These are phyloP conservation scores for Eledona agricola DNA, from an alignment of 2,888 invertebrate genomes.

Conservation along the genomic window DNA sequence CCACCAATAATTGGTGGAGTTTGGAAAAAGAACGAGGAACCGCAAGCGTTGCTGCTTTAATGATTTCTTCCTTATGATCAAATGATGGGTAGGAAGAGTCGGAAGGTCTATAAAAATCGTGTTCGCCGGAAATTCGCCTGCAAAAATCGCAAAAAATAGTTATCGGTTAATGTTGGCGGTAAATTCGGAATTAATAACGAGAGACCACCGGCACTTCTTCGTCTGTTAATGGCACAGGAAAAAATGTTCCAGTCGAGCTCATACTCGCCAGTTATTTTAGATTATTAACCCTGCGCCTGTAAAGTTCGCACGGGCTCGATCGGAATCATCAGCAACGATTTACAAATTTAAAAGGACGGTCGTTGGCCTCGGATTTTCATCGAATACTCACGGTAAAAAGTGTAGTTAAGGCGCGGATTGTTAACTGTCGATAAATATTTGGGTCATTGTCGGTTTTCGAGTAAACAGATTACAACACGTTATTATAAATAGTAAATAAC, in stretches of 20 bases:
- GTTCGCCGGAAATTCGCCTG: neutral
- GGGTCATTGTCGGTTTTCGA: conserved; percentile 34
- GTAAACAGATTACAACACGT: conserved; percentile 31
- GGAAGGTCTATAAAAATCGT: conserved; percentile 11
- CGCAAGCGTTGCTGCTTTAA: conserved; percentile 17
- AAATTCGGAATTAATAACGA: neutral
- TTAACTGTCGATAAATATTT: conserved; percentile 32
- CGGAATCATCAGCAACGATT: no score
- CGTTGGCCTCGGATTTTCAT: no score
- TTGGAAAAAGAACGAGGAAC: neutral
- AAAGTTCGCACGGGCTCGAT: conserved; percentile 7
- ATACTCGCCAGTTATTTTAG: conserved; percentile 4
- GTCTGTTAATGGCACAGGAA: conserved; percentile 9
- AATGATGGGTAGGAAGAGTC: conserved; percentile 14
- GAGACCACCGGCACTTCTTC: neutral
- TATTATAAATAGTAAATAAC: conserved; percentile 30
- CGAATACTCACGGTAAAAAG: no score
- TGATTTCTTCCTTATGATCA: conserved; percentile 28
- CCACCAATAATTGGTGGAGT: neutral
- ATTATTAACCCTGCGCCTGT: conserved; percentile 7
- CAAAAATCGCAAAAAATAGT: conserved; percentile 9
- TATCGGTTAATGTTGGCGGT: neutral
- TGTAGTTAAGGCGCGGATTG: no score
- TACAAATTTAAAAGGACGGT: no score
- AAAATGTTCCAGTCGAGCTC: conserved; percentile 18